Evolutionary conservation across 1,140 invertebrate genomes (phyloP), one percentile per base, ranked within the genome.

Genomic region (Tetragonula clypearis): DNA sequence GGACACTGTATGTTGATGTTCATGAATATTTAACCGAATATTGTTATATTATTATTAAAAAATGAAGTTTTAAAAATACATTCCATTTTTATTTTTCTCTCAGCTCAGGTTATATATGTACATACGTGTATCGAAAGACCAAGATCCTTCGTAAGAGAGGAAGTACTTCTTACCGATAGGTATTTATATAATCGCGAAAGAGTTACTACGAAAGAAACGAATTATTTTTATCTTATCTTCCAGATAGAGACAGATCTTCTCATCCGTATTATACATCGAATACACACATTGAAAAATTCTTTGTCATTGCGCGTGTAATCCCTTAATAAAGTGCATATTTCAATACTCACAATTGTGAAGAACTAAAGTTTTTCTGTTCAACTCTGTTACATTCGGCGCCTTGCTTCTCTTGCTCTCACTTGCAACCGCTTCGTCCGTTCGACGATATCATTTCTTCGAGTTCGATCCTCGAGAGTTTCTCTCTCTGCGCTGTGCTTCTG

Each of bases 41-140:
- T 89, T 89, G 88, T 90, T 90, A 90, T 78, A 90, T 87, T 88
- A 90, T 90, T 90, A 90, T 90, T 90, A 90, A 90, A 90, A 90
- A 90, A 85, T 35, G 82, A 79, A 90, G 75, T 90, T 90, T 85
- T 87, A 84, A 90, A 87, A 90, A 79, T 90, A 90, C 72, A 89
- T 89, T 89, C 86, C 82, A 89, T 89, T 90, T 86, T 90, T 82
- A 87, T 90, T 89, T 87, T 87, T 85, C 74, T 79, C 80, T 86
- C 79, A 80, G 79, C 78, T 84, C 81, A 84, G 79, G 82, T 66
- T 76, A 8, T 66, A 79, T 49, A 62, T 72, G 41, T 69, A 80
- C 65, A 72, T 79, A 58, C 53, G 73, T 58, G 68, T 84, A 73
- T 72, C 26, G 58, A 84, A 79, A 84, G 76, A 84, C 76, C 82